A percentile compares a stretch with the other conserved stretches of the same genome.
Evolutionary conservation across 1,140 invertebrate genomes (phyloP).

Genomic region (Hestina assimilis): DNA sequence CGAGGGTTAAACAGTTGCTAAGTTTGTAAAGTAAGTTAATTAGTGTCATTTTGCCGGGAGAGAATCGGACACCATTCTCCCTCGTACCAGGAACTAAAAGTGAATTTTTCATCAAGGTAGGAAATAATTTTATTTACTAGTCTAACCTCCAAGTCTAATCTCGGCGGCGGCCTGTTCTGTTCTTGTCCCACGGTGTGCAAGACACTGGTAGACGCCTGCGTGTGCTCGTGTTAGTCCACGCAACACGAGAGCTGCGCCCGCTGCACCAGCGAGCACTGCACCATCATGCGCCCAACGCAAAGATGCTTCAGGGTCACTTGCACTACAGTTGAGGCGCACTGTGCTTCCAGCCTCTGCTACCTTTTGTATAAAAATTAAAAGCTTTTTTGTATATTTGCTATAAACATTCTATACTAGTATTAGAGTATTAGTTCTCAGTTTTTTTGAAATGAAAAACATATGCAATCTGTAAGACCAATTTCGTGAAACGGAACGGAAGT

Average conservation of each 20-base stretch:
- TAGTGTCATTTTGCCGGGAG: no score
- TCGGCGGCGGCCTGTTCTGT: conserved; percentile 85
- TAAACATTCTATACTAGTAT: no score
- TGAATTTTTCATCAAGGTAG: no score
- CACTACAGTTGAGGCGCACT: conserved; percentile 79
- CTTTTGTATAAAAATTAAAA: no score
- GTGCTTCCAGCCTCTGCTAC: conserved; percentile 59
- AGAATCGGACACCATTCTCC: no score
- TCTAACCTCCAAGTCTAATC: conserved; percentile 85
- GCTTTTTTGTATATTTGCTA: not conserved
- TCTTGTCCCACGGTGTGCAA: conserved; percentile 82
- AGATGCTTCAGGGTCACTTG: conserved; percentile 83
- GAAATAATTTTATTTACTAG: not conserved
- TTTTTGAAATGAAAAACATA: no score
- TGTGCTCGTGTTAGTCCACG: conserved; percentile 83
- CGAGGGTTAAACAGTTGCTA: no score
- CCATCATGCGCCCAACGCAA: conserved; percentile 87
- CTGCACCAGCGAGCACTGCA: conserved; percentile 74
- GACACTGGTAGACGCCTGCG: conserved; percentile 90
- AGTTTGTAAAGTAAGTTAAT: no score
- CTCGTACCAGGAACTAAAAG: no score
- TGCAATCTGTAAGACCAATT: no score
- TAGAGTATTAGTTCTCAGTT: no score
- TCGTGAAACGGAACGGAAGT: no score
- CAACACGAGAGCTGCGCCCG: conserved; percentile 79